Base-by-base conservation (phyloP, 35 echinoderm and acorn worm species). In the Apostichopus parvimensis region DNA sequence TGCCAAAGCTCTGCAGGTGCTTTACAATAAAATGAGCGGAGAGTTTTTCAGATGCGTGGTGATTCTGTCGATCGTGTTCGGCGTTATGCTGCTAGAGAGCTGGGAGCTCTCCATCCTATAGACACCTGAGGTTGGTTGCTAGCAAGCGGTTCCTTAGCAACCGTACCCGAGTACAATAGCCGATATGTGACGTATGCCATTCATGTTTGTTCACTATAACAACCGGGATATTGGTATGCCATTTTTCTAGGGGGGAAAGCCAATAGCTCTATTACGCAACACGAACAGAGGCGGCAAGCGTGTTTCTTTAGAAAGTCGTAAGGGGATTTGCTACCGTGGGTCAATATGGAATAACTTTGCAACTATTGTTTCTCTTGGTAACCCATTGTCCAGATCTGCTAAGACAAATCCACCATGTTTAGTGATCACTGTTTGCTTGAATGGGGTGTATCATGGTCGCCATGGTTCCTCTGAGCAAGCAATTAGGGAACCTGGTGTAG, bases 181-280 rank as follows among this genome's bases (percentile, higher is more conserved):
- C 34, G 79, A 68, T 14, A 8, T 17, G 79, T 82, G 79, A 82
- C 79, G 79, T 82, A 55, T 18, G 3, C 52, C 52, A 17, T 12
- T 82, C 53, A 10, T 82, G 79, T 82, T 82, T 82, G 24, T 54
- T 82, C 52, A 34, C 52, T 54, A 53, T 55, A 53, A 82, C 79
- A 82, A 82, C 79, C 6, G 21, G 53, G 54, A 9, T 13, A 9
- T 54, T 56, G 25, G 8, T 12, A 56, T 82, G n/a, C 55, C 55
- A 53, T 26, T 80, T 80, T 45, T 45, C 34, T 45, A 45, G 34
- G 34, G 34, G 34, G 79, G 79, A 56, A 56, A 56, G 52, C n/a
- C 34, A 45, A 17, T 82, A 82, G 54, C 55, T n/a, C 52, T 55
- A 17, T 82, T 82, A 82, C 79, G 79, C 79, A 82, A 82, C 79